Conservation (phyloP, 2,797 vertebrate species). For the Chaenodraco wilsoni region DNA sequence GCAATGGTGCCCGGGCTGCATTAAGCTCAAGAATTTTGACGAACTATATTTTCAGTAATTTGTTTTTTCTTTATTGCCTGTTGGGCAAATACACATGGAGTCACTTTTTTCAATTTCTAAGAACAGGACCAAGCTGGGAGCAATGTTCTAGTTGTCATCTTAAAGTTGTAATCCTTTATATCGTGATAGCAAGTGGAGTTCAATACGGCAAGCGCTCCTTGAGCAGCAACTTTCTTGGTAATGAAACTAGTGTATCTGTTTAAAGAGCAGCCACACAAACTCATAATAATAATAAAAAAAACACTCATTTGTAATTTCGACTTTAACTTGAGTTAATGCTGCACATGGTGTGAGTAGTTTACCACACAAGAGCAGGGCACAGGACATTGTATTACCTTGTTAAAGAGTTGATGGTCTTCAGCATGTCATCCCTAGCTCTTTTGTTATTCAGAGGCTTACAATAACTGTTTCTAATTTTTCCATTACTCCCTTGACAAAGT, state of each 20-base stretch:
- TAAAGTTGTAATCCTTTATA: background rate
- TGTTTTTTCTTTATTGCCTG: background rate
- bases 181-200: background rate
- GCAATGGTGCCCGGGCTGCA: background rate
- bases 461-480: too few species aligned
- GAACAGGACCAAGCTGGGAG: background rate
- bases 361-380: too few species aligned
- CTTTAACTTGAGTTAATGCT: too few species aligned
- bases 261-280: too few species aligned
- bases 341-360: too few species aligned
- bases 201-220: background rate
- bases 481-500: too few species aligned
- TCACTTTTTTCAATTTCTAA: background rate
- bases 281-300: too few species aligned
- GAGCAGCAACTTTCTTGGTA: background rate
- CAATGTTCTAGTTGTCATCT: background rate
- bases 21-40: constrained; percentile 1
- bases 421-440: too few species aligned
- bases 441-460: too few species aligned
- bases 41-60: background rate
- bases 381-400: too few species aligned
- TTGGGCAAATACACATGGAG: background rate
- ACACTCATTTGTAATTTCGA: too few species aligned
- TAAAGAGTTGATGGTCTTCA: too few species aligned
- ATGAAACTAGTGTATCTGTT: background rate